Conservation (phyloP, 2,113 vertebrate genomes). For the Balaeniceps rex region DNA sequence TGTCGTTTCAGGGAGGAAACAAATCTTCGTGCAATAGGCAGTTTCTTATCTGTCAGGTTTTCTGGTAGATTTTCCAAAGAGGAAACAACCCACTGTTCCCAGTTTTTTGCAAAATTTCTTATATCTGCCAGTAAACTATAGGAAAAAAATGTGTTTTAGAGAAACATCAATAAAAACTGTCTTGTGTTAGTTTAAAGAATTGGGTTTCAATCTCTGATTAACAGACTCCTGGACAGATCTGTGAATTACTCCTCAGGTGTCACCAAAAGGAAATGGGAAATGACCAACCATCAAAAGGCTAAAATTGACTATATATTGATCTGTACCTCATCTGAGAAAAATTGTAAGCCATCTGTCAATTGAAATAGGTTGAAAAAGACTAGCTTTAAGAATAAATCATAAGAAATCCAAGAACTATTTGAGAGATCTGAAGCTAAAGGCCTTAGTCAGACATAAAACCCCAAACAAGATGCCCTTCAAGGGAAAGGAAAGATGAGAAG, state of each 20-base stretch:
- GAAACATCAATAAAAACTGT: background rate
- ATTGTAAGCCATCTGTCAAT: background rate
- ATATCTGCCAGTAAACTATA: conserved; percentile 92
- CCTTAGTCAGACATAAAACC: background rate
- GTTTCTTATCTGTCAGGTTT: conserved; percentile 87
- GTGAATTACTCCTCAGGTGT: background rate
- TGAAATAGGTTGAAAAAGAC: background rate
- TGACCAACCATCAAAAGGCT: background rate
- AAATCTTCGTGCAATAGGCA: conserved; percentile 91
- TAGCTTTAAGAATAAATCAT: background rate
- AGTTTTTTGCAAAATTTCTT: conserved; percentile 96
- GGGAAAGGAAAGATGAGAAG: background rate
- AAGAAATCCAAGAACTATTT: background rate
- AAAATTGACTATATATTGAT: background rate
- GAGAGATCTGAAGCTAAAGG: background rate
- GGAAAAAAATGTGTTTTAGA: background rate
- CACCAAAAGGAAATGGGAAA: background rate
- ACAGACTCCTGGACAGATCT: background rate
- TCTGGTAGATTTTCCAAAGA: conserved; percentile 95
- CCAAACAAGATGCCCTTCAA: background rate
- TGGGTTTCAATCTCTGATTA: background rate
- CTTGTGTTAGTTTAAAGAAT: background rate
- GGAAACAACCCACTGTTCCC: conserved; percentile 95
- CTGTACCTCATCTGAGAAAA: background rate
- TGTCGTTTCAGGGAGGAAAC: conserved; percentile 95